Evolutionary conservation across 2,113 vertebrate species (phyloP), one percentile per base, ranked within the genome.

Genomic region (Stictonetta naevosa): DNA sequence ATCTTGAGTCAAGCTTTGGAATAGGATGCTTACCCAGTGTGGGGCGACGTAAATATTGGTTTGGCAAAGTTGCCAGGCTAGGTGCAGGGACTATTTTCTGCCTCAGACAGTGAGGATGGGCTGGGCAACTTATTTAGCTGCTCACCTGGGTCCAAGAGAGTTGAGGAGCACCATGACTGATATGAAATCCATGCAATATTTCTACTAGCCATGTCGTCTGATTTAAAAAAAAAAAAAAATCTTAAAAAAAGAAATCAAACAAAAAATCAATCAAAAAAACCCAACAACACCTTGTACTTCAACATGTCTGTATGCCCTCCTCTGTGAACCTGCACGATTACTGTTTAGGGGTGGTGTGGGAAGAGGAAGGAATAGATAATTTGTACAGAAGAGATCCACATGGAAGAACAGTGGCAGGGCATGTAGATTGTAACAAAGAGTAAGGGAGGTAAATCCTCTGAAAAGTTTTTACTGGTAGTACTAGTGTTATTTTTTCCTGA

Each of bases 341-440:
- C n/a, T n/a, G 19, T 78, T 33, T 79, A 48, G 34, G 12, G 21
- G 4, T 34, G 21, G 8, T 4, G n/a, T 17, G 13, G 28, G 5
- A 31, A n/a, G 64, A 26, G 25, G 15, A 89, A 76, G 29, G 50
- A 79, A 25, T 20, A 56, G 11, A 55, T 36, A 4, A 76, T 50
- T 58, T 80, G 5, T 36, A 16, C 6, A 8, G 42, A 72, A 55
- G 10, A 44, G 2, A 20, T 26, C 10, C 36, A 1, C 7, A 12
- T 23, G 21, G 10, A 50, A 13, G 6, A 10, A 48, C 8, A 12
- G 7, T 17, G 16, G 12, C 36, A 15, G 8, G 8, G 13, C 13
- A 29, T 1, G 79, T 21, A 66, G 3, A 50, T 10, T 0, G 0
- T 20, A 50, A 13, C 7, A 25, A 63, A 78, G 13, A 74, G 25